Percentiles rank a stretch among this genome's conserved stretches.
Evolutionary conservation across 2,888 invertebrate species (phyloP).

Genomic region (Drosophila formosana): DNA sequence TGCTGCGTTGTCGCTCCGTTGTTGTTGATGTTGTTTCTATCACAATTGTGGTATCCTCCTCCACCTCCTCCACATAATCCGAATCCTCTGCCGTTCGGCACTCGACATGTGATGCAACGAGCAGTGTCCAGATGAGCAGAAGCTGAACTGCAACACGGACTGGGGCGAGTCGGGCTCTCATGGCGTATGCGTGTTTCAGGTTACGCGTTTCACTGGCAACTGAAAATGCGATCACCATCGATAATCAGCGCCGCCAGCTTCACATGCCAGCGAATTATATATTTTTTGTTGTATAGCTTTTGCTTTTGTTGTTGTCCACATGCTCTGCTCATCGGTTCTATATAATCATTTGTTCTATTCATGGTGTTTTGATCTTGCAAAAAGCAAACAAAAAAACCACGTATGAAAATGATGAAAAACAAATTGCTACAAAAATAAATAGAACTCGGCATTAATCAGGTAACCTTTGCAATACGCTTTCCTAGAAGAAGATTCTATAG

Average conservation of each 20-base stretch:
- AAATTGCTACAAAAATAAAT: slow-evolving; percentile 31
- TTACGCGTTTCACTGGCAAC: slow-evolving; percentile 67
- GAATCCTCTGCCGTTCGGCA: background rate
- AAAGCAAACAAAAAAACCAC: slow-evolving; percentile 25
- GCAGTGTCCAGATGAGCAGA: slow-evolving; percentile 19
- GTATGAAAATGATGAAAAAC: slow-evolving; percentile 18
- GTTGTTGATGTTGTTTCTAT: background rate
- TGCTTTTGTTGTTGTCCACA: slow-evolving; percentile 28
- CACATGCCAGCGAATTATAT: slow-evolving; percentile 28
- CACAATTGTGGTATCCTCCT: background rate
- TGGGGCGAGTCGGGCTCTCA: slow-evolving; percentile 25
- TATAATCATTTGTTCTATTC: slow-evolving; percentile 72
- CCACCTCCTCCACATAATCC: background rate
- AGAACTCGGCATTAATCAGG: background rate
- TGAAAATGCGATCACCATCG: slow-evolving; percentile 61
- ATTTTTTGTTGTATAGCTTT: slow-evolving; percentile 30
- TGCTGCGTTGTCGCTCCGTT: background rate
- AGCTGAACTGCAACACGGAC: slow-evolving; percentile 1
- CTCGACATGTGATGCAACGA: background rate
- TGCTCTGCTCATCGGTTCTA: slow-evolving; percentile 60
- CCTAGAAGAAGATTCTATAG: background rate
- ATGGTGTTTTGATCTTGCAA: slow-evolving; percentile 70
- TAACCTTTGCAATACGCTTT: slow-evolving; percentile 30
- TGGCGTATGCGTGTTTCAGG: slow-evolving; percentile 62
- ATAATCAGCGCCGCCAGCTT: slow-evolving; percentile 41